Conservation (phyloP, 1,140 invertebrate species). For the Pararge aegeria region DNA sequence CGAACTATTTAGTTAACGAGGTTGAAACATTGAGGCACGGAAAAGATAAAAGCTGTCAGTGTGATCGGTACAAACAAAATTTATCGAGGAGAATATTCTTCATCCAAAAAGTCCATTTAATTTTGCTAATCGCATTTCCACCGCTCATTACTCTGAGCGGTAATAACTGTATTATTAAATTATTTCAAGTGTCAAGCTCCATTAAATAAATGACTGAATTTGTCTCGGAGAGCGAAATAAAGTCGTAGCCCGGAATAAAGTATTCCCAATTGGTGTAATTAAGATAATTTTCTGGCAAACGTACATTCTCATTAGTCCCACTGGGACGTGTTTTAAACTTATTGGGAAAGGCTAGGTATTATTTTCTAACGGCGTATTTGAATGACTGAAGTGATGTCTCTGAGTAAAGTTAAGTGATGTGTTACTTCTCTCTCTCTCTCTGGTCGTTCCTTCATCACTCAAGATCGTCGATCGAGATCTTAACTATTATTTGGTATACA, state of each 20-base stretch:
- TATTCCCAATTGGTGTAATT: slow-evolving; percentile 18
- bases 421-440: no score
- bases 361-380: neutral
- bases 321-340: slow-evolving; percentile 16
- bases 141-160: neutral
- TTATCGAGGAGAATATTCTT: neutral
- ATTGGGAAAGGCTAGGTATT: slow-evolving; percentile 15
- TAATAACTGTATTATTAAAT: neutral
- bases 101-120: neutral
- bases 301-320: slow-evolving; percentile 19
- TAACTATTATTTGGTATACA: no score
- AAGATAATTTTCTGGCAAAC: slow-evolving; percentile 25
- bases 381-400: no score
- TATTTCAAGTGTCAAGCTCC: neutral
- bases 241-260: slow-evolving; percentile 4
- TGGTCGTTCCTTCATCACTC: no score
- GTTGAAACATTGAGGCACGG: no score
- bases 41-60: no score
- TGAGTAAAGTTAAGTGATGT: no score
- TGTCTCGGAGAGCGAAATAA: neutral
- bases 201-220: neutral
- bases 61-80: no score
- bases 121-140: neutral
- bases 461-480: no score
- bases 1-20: no score